Percentiles rank a stretch among this genome's conserved stretches.
These are phyloP conservation scores for Rhinoraja longicauda DNA, from an alignment of 2,797 vertebrate species.

Conservation along the genomic window DNA sequence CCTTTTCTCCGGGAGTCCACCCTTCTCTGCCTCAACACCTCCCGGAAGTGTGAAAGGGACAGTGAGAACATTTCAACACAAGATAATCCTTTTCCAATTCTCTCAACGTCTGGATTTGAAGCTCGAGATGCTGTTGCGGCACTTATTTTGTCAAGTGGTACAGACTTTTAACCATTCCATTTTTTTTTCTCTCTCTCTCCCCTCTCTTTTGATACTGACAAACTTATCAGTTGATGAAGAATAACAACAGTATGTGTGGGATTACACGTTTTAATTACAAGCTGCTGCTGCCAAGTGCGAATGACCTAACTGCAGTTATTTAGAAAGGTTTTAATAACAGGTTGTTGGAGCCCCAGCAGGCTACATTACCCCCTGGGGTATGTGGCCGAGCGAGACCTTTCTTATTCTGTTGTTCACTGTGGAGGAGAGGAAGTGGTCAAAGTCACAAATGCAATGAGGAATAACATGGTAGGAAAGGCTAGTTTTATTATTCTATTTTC, in stretches of 20 bases:
- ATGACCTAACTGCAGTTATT: constrained; percentile 66
- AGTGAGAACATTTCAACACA: not conserved
- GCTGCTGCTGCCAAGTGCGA: constrained; percentile 60
- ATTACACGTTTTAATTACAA: constrained; percentile 46
- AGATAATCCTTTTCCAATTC: not conserved
- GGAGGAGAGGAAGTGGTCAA: constrained; percentile 69
- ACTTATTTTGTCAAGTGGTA: no score
- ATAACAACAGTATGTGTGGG: constrained; percentile 51
- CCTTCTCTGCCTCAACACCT: not conserved
- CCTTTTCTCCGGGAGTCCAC: not conserved
- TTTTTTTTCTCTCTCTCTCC: not conserved
- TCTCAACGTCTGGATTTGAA: not conserved
- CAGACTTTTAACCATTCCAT: not conserved
- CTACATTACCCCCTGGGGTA: constrained; percentile 59
- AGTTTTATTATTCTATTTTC: constrained; percentile 62
- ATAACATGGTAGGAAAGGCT: constrained; percentile 58
- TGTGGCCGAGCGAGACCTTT: constrained; percentile 63
- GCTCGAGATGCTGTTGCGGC: not conserved
- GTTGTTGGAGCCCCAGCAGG: constrained; percentile 58
- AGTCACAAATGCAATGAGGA: constrained; percentile 67
- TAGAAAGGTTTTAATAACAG: constrained; percentile 69
- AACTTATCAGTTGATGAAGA: constrained; percentile 16
- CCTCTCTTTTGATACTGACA: not conserved
- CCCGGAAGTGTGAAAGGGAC: not conserved
- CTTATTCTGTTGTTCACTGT: constrained; percentile 65